Conservation (phyloP, 2,888 invertebrate genomes). For the Mechanitis mazaeus region DNA sequence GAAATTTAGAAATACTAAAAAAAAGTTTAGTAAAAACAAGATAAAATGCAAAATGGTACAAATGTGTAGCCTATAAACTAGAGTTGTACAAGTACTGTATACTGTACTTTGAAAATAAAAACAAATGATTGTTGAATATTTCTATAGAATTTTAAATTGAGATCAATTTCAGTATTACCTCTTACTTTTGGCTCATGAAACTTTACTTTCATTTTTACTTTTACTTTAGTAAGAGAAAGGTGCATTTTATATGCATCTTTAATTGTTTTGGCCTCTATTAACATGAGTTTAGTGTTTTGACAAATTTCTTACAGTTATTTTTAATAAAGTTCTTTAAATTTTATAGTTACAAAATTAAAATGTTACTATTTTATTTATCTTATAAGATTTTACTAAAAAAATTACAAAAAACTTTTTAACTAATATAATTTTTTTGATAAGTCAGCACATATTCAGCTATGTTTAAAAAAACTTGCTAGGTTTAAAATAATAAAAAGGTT, state of each 20-base stretch:
- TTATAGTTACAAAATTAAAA: neutral
- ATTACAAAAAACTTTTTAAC: neutral
- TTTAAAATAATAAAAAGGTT: neutral
- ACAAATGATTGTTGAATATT: neutral
- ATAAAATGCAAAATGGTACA: too few relatives aligned
- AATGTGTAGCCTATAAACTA: too few relatives aligned
- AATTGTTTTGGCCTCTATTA: slow-evolving; percentile 7
- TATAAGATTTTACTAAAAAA: slow-evolving; percentile 3
- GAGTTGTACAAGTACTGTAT: too few relatives aligned
- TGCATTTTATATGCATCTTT: slow-evolving; percentile 22
- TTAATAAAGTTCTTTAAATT: neutral
- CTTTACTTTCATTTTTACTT: slow-evolving; percentile 54
- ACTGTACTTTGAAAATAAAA: too few relatives aligned
- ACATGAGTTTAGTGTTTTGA: neutral
- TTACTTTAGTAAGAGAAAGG: slow-evolving; percentile 39
- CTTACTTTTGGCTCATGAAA: slow-evolving; percentile 35
- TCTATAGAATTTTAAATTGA: slow-evolving; percentile 6
- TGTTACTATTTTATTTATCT: neutral
- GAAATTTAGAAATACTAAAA: too few relatives aligned
- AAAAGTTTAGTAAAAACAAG: too few relatives aligned
- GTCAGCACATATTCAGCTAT: neutral
- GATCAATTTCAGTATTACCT: slow-evolving; percentile 28
- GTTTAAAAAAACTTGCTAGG: neutral
- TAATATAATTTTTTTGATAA: too few relatives aligned
- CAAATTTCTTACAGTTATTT: neutral